Evolutionary conservation across 1,140 invertebrate genomes (phyloP).

Genomic region (Drosophila albomicans): DNA sequence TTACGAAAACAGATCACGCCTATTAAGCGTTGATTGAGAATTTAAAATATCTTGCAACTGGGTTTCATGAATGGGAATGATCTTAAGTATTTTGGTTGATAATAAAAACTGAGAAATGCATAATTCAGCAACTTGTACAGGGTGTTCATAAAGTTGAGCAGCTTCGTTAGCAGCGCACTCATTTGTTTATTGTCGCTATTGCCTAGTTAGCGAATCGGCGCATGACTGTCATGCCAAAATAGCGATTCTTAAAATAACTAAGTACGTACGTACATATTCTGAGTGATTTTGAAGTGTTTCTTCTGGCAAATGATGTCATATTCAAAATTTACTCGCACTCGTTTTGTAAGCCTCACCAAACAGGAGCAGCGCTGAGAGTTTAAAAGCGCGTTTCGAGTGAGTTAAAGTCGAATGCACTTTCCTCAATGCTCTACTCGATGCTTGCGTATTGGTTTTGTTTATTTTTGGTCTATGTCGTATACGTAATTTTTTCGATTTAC

Average conservation of each 20-base stretch:
- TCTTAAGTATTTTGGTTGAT: neutral
- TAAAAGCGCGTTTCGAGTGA: neutral
- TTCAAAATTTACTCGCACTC: constrained; percentile 10
- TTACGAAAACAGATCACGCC: neutral
- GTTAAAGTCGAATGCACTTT: constrained; percentile 25
- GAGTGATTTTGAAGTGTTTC: constrained; percentile 45
- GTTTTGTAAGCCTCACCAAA: neutral
- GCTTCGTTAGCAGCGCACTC: neutral
- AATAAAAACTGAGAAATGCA: neutral
- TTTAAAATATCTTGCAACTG: neutral
- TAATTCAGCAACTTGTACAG: neutral
- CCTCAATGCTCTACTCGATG: neutral
- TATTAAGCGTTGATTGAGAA: neutral
- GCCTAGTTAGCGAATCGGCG: constrained; percentile 47
- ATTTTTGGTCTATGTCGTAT: neutral
- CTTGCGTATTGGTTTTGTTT: constrained; percentile 5
- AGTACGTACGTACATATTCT: constrained; percentile 31
- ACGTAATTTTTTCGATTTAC: constrained; percentile 31
- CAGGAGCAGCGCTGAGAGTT: neutral
- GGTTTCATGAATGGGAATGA: neutral
- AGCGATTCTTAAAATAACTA: constrained; percentile 55
- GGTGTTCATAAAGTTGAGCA: constrained; percentile 8
- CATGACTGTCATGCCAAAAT: constrained; percentile 68
- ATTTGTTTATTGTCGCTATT: constrained; percentile 36
- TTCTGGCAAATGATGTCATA: constrained; percentile 65